Percentiles rank a stretch among this genome's conserved stretches.
Evolutionary conservation across 2,888 invertebrate genomes (phyloP).

Genomic region (Papilio demoleus): DNA sequence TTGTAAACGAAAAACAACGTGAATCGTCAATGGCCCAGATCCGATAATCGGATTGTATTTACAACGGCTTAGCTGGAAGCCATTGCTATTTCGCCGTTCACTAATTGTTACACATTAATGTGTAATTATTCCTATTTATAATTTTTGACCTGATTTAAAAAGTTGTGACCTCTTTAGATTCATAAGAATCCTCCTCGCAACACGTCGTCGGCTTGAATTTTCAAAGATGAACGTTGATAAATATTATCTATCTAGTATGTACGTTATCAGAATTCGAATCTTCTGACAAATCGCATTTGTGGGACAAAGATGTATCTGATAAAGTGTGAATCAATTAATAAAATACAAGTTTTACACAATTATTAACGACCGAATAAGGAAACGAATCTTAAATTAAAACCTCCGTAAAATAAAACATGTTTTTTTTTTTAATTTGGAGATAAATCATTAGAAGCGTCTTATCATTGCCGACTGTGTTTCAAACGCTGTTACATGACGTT

Average conservation of each 20-base stretch:
- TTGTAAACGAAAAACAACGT: conserved; percentile 12
- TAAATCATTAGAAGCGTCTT: too few species aligned
- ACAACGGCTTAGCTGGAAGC: conserved; percentile 39
- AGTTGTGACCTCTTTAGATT: background rate
- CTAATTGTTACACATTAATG: background rate
- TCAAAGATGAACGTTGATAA: background rate
- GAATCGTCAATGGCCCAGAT: conserved; percentile 37
- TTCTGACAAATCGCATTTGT: background rate
- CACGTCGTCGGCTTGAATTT: too few species aligned
- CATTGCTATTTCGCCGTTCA: conserved; percentile 14
- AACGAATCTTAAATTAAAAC: too few species aligned
- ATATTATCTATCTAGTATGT: background rate
- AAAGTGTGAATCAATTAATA: too few species aligned
- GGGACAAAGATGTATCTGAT: too few species aligned
- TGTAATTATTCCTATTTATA: background rate
- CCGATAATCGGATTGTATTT: conserved; percentile 37
- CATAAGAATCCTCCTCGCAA: too few species aligned
- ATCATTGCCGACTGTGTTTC: too few species aligned
- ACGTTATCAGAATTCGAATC: background rate
- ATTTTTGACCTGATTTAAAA: background rate
- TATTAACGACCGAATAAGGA: too few species aligned
- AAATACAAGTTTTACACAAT: too few species aligned
- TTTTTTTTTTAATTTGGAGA: too few species aligned
- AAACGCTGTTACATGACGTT: too few species aligned
- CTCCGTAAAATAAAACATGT: too few species aligned